phyloP scores from a whole-genome alignment of 2,797 vertebrate species.

The Chaenodraco wilsoni region DNA sequence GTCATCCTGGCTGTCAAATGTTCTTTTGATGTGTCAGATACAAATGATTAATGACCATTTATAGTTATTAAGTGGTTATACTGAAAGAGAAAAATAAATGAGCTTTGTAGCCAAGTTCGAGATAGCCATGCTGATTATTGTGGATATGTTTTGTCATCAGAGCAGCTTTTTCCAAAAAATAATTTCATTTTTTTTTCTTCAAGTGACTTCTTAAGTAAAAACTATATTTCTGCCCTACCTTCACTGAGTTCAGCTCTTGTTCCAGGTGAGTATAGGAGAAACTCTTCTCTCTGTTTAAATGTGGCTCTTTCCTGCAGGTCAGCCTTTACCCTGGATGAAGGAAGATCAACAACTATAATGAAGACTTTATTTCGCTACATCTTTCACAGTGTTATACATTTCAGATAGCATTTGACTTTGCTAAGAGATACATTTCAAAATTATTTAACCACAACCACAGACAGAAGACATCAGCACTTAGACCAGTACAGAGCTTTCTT shows the following conservation, averaged over 20 bases:
- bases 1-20: not conserved
- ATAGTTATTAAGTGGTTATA: not conserved
- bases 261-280: conserved; percentile 10
- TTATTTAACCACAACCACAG: conserved; percentile 28
- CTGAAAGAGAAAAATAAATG: not conserved
- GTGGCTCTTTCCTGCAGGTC: not conserved
- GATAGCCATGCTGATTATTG: not conserved
- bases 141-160: not conserved
- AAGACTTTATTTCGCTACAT: conserved; percentile 61
- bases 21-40: not conserved
- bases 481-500: conserved; percentile 7
- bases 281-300: conserved; percentile 1
- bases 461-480: not conserved
- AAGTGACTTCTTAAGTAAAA: not conserved
- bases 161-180: not conserved
- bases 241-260: not conserved
- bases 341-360: not conserved
- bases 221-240: conserved; percentile 14
- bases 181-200: too few species aligned
- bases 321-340: conserved; percentile 3
- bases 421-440: conserved; percentile 50
- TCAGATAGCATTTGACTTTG: conserved; percentile 18
- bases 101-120: not conserved
- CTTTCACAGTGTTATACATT: conserved; percentile 59
- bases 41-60: not conserved